phyloP scores from a whole-genome alignment of 2,888 invertebrate genomes.

The Andrena hattorfiana region DNA sequence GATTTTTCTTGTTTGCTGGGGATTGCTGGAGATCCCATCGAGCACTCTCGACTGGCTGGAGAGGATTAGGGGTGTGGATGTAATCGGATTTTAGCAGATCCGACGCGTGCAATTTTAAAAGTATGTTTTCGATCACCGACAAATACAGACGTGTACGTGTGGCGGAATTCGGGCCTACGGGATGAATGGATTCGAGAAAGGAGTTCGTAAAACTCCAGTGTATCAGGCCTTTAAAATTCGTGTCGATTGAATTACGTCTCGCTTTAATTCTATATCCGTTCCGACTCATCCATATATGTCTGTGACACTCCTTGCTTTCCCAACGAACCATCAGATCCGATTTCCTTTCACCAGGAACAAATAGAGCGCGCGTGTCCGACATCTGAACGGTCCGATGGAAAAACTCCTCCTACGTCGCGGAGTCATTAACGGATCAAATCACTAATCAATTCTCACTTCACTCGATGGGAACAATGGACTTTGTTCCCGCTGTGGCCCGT shows the following conservation, averaged over 20 bases:
- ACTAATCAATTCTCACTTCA: slow-evolving; percentile 67
- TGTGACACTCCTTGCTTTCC: too few relatives aligned
- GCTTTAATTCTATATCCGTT: too few relatives aligned
- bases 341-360: slow-evolving; percentile 36
- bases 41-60: slow-evolving; percentile 13
- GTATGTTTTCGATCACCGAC: slow-evolving; percentile 9
- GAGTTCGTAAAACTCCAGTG: too few relatives aligned
- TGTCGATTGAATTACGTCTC: too few relatives aligned
- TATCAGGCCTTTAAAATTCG: too few relatives aligned
- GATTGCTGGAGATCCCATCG: background rate
- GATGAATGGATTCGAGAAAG: too few relatives aligned
- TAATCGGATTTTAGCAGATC: slow-evolving; percentile 12
- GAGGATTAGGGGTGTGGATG: slow-evolving; percentile 18
- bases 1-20: slow-evolving; percentile 1
- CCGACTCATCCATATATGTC: too few relatives aligned
- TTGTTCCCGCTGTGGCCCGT: slow-evolving; percentile 45
- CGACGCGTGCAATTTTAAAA: slow-evolving; percentile 7
- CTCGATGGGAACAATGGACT: slow-evolving; percentile 65
- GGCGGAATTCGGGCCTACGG: background rate
- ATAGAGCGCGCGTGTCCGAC: slow-evolving; percentile 34
- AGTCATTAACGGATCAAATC: slow-evolving; percentile 68
- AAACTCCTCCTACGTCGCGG: slow-evolving; percentile 18
- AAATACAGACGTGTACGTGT: background rate
- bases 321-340: slow-evolving; percentile 3
- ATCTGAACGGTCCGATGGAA: slow-evolving; percentile 33